Percentiles rank a stretch among this genome's conserved stretches.
Conservation (phyloP, 2,113 vertebrate genomes). For the zebrafish (Danio rerio) region GRCz12tu NC_133194.1:5990501-5991000, state of each 20-base stretch:
- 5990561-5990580: background rate
- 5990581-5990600: background rate
- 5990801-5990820: constrained; percentile 28
- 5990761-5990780: constrained; percentile 1
- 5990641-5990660: background rate
- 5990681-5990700: background rate
- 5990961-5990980: constrained; percentile 28
- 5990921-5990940: constrained; percentile 2
- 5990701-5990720: background rate
- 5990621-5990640: background rate
- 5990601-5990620: background rate
- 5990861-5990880: background rate
- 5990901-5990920: background rate
- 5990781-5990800: constrained; percentile 25
- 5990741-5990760: background rate
- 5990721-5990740: no score
- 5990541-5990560: constrained; percentile 9
- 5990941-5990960: background rate
- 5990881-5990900: background rate
- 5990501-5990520: background rate
- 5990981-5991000: constrained; percentile 54
- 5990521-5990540: constrained; percentile 1
- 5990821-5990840: background rate
- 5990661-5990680: background rate
- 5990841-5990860: constrained; percentile 15